Percentiles rank a stretch among this genome's conserved stretches.
These are phyloP conservation scores for Papilio glaucus DNA, from an alignment of 1,140 invertebrate genomes.

Conservation along the genomic window DNA sequence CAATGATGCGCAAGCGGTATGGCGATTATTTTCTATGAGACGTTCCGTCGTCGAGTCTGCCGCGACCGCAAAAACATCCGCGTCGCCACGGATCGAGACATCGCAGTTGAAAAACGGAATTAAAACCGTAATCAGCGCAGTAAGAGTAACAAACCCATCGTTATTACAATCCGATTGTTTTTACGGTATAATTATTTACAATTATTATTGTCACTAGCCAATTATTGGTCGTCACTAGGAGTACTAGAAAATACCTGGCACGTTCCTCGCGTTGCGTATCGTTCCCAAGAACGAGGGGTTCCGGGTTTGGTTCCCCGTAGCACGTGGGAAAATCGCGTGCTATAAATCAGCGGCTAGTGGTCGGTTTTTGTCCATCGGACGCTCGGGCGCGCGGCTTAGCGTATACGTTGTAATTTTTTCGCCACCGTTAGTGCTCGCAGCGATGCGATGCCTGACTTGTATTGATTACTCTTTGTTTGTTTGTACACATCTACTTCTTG, in stretches of 20 bases:
- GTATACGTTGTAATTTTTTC: conserved; percentile 35
- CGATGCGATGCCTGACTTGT: background rate
- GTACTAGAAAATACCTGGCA: conserved; percentile 37
- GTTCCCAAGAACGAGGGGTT: conserved; percentile 64
- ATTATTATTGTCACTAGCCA: conserved; percentile 57
- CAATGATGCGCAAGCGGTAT: background rate
- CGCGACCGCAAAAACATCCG: conserved; percentile 2
- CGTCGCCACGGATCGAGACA: conserved; percentile 9
- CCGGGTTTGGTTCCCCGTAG: conserved; percentile 74
- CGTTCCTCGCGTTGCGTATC: conserved; percentile 52
- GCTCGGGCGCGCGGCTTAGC: conserved; percentile 27
- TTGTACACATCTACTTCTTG: background rate
- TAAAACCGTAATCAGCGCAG: conserved; percentile 27
- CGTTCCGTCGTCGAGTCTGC: conserved; percentile 29
- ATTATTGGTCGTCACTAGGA: conserved; percentile 52
- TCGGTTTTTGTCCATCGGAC: conserved; percentile 43
- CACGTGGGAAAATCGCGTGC: conserved; percentile 70
- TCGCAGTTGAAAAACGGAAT: conserved; percentile 26
- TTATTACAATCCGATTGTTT: conserved; percentile 34
- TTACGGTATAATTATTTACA: conserved; percentile 42
- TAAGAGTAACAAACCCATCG: conserved; percentile 33
- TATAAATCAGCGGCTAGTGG: conserved; percentile 62
- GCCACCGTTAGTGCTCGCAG: background rate
- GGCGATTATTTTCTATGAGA: background rate
- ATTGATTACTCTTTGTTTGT: conserved; percentile 28